Evolutionary conservation across 2,113 vertebrate species (phyloP).

Genomic region (Hiodon alosoides): DNA sequence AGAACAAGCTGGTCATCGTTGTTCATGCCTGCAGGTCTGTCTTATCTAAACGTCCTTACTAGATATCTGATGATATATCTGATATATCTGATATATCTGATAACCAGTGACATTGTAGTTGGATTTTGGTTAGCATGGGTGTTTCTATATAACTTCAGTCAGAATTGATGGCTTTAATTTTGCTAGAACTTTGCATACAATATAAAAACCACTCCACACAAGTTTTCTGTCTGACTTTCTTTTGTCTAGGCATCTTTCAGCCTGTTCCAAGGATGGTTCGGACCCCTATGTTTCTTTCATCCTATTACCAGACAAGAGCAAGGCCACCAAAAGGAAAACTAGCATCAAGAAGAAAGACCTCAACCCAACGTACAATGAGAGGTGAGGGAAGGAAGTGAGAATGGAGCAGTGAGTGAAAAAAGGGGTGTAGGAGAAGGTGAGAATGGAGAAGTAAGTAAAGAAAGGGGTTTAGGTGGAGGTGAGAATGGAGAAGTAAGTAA

Average conservation of each 20-base stretch:
- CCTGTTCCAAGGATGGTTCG: constrained; percentile 70
- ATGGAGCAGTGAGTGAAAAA: not conserved
- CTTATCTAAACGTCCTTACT: not conserved
- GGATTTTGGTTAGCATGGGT: not conserved
- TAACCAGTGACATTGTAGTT: not conserved
- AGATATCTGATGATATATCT: not conserved
- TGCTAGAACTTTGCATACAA: not conserved
- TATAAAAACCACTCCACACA: not conserved
- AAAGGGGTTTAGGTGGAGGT: not conserved
- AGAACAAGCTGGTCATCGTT: constrained; percentile 71
- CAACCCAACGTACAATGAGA: constrained; percentile 82
- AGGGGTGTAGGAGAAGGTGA: not conserved
- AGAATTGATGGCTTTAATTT: not conserved
- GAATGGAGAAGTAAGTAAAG: not conserved
- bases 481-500: not conserved
- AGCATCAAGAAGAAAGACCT: constrained; percentile 73
- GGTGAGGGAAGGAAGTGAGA: constrained; percentile 47
- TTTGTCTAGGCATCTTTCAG: constrained; percentile 61
- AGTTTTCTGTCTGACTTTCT: constrained; percentile 13
- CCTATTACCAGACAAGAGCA: constrained; percentile 81
- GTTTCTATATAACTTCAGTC: not conserved
- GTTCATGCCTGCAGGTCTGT: constrained; percentile 77
- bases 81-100: not conserved
- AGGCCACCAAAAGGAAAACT: constrained; percentile 78
- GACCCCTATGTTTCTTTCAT: constrained; percentile 79